Base-by-base conservation (phyloP, 2,797 vertebrate genomes). In the Microhierax caerulescens region DNA sequence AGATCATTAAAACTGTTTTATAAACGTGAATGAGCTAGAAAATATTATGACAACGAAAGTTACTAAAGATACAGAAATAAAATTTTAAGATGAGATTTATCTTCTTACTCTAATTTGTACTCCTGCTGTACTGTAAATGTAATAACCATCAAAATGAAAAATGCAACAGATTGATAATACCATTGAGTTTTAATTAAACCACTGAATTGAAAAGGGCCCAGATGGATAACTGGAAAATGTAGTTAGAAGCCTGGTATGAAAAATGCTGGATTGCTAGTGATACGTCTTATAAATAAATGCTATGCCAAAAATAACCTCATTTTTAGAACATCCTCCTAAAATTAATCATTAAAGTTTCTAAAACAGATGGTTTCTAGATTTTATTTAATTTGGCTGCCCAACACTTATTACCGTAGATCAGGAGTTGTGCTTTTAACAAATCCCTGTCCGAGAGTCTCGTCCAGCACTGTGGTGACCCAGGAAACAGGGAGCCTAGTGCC, bases 131-230 rank as follows among this genome's bases (percentile, higher is more conserved):
- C 97, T 98, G 96, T 98, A 98, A 98, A 98, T 97, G 96, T 97
- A 98, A 98, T 98, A 98, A 98, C 97, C 96, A 98, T 98, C 98
- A 98, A 97, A 98, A 98, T 98, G 98, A 98, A 98, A 98, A 98
- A 98, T 98, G 97, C 97, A 98, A 97, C 98, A 98, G 98, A 98
- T 98, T 98, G 98, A 98, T 98, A 98, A 98, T 98, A 98, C 98
- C 97, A 98, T 97, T 98, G 98, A 98, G 97, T 98, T 98, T 98
- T 98, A 98, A 98, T 98, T 98, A 98, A 98, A 98, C 96, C 92
- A 97, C 97, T 98, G 97, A 98, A 98, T 98, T 98, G 98, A 98
- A 98, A 98, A 98, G 90, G 97, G 93, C 97, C 98, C 98, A 98
- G 98, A 98, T 98, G 98, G 98, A 97, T 98, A 97, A 98, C 97